phyloP scores from a whole-genome alignment of 2,113 vertebrate species.

The Struthio camelus region DNA sequence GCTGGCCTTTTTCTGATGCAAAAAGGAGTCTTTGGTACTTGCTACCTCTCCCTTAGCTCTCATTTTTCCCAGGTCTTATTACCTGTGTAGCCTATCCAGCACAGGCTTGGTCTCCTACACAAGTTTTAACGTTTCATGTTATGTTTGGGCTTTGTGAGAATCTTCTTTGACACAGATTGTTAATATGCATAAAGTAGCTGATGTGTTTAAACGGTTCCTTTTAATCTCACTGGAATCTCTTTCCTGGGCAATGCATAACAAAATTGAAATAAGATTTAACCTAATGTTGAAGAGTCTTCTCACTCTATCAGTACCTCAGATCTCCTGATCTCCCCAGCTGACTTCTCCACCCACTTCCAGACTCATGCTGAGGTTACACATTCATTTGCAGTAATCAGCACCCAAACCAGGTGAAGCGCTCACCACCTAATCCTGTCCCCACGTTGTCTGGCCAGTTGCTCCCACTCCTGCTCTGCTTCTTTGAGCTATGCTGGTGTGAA shows the following conservation, averaged over 20 bases:
- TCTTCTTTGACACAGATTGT: rapidly evolving
- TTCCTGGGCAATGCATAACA: neutral
- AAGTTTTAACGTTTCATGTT: rapidly evolving
- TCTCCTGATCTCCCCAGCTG: neutral
- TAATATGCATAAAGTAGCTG: too few relatives aligned
- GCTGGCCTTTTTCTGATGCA: rapidly evolving
- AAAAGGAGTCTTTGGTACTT: rapidly evolving
- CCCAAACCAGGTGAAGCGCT: rapidly evolving
- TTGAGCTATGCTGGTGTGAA: neutral
- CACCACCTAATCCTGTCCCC: rapidly evolving
- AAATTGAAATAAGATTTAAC: neutral
- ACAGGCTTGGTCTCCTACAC: too few relatives aligned
- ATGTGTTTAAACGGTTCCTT: neutral
- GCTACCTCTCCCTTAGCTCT: rapidly evolving
- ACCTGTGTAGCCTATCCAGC: rapidly evolving
- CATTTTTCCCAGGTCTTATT: neutral
- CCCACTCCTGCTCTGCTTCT: rapidly evolving
- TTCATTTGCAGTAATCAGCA: rapidly evolving
- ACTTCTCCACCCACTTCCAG: rapidly evolving
- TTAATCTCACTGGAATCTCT: neutral
- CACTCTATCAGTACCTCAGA: rapidly evolving
- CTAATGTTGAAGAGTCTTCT: rapidly evolving
- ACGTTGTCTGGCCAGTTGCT: rapidly evolving
- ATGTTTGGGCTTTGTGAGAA: neutral
- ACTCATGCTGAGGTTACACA: rapidly evolving